Conservation (phyloP, 2,797 vertebrate species). For the Clamator glandarius region DNA sequence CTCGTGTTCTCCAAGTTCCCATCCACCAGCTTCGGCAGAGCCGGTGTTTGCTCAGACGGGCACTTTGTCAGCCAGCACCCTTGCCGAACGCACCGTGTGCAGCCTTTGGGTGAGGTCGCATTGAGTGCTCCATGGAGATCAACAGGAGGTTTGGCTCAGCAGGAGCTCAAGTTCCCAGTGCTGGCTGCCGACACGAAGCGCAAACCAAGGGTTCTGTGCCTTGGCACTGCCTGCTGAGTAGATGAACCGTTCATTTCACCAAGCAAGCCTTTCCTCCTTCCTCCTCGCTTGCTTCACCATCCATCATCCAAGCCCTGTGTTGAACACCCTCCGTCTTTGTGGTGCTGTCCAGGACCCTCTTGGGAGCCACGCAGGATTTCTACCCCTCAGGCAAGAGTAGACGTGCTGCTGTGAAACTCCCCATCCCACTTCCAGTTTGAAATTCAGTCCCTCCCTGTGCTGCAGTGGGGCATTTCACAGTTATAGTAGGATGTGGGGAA, state of each 20-base stretch:
- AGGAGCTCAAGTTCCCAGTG: background rate
- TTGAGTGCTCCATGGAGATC: background rate
- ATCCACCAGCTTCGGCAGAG: rapidly evolving
- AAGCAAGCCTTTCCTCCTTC: background rate
- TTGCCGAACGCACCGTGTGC: background rate
- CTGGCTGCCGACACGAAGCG: rapidly evolving
- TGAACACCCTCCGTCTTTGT: background rate
- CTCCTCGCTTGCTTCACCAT: background rate
- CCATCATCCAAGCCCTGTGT: background rate
- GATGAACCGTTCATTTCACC: background rate
- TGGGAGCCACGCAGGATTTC: background rate
- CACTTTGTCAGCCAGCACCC: background rate
- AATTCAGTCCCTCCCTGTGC: background rate
- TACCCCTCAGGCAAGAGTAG: rapidly evolving
- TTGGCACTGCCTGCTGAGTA: background rate
- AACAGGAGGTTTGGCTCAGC: background rate
- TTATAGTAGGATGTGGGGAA: background rate
- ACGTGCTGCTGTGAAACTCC: background rate
- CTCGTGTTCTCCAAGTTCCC: background rate
- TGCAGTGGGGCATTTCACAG: background rate
- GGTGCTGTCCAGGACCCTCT: background rate
- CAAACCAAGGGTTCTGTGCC: background rate
- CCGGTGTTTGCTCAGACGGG: background rate
- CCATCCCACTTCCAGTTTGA: background rate
- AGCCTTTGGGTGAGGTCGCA: rapidly evolving